Evolutionary conservation across 2,797 vertebrate species (phyloP).

Genomic region (Dermochelys coriacea): DNA sequence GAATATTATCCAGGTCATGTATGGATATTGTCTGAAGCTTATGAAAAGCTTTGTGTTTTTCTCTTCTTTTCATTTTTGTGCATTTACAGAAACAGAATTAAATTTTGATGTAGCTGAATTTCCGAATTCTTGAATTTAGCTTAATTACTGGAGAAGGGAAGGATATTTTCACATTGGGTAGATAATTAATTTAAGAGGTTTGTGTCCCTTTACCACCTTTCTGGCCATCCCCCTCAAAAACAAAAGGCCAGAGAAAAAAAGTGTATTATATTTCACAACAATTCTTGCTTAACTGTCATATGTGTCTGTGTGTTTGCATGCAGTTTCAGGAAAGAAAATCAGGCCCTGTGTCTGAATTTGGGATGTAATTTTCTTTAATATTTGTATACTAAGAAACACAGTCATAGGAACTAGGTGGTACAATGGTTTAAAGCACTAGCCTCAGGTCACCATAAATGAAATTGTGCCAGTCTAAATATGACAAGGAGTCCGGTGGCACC

Average conservation of each 20-base stretch:
- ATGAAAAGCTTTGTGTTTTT: constrained; percentile 1
- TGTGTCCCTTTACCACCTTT: constrained; percentile 52
- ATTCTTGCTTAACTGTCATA: constrained; percentile 44
- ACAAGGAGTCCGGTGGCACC: too few relatives aligned
- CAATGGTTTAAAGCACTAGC: not conserved
- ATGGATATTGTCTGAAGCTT: constrained; percentile 34
- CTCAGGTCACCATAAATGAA: not conserved
- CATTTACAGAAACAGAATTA: constrained; percentile 50
- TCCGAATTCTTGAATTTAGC: constrained; percentile 69
- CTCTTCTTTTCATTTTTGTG: constrained; percentile 39
- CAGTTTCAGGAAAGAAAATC: constrained; percentile 63
- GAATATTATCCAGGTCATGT: not conserved
- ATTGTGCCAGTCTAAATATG: constrained; percentile 13
- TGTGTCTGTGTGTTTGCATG: not conserved
- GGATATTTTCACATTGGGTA: constrained; percentile 61
- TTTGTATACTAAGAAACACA: not conserved
- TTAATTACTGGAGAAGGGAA: constrained; percentile 62
- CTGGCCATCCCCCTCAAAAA: constrained; percentile 30
- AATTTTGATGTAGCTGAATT: constrained; percentile 66
- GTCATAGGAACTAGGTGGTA: not conserved
- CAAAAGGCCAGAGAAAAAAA: constrained; percentile 42
- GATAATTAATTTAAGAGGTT: constrained; percentile 64
- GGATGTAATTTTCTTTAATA: constrained; percentile 10
- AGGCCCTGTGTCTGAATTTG: constrained; percentile 17
- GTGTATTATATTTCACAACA: constrained; percentile 44